Conservation (phyloP, 2,113 vertebrate genomes). For the Sardina pilchardus region DNA sequence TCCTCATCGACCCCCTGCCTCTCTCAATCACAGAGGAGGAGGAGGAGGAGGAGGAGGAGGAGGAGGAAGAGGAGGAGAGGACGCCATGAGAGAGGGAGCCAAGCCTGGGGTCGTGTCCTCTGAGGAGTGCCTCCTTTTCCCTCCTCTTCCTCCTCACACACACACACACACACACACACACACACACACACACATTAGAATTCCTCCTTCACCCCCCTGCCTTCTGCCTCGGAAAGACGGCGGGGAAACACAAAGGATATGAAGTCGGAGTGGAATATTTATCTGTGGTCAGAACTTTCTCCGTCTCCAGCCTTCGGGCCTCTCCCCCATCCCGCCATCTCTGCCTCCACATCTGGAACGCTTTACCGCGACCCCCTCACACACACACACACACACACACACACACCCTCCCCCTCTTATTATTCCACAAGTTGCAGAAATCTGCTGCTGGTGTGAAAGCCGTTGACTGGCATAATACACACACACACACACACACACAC, state of each 20-base stretch:
- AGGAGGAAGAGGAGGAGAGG: not conserved
- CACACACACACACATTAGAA: slow-evolving; percentile 3
- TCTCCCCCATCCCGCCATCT: not conserved
- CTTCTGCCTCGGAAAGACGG: slow-evolving; percentile 22
- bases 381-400: too few species aligned
- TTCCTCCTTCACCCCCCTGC: not conserved
- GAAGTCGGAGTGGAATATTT: slow-evolving; percentile 36
- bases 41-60: not conserved
- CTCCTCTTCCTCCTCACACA: not conserved
- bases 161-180: slow-evolving; percentile 10
- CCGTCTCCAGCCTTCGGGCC: not conserved
- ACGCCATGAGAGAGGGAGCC: not conserved
- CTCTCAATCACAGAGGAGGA: not conserved
- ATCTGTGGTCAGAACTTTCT: slow-evolving; percentile 34
- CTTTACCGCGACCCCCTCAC: slow-evolving; percentile 26
- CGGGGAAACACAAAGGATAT: slow-evolving; percentile 35
- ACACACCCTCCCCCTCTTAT: slow-evolving; percentile 13
- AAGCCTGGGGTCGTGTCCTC: not conserved
- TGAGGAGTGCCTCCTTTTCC: not conserved
- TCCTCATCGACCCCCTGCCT: not conserved
- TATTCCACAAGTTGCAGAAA: slow-evolving; percentile 35
- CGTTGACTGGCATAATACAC: not conserved
- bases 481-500: too few species aligned
- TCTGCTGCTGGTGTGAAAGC: slow-evolving; percentile 42
- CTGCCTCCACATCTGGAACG: slow-evolving; percentile 53